phyloP scores from a whole-genome alignment of 1,140 invertebrate genomes.

The Sycobia sp. region DNA sequence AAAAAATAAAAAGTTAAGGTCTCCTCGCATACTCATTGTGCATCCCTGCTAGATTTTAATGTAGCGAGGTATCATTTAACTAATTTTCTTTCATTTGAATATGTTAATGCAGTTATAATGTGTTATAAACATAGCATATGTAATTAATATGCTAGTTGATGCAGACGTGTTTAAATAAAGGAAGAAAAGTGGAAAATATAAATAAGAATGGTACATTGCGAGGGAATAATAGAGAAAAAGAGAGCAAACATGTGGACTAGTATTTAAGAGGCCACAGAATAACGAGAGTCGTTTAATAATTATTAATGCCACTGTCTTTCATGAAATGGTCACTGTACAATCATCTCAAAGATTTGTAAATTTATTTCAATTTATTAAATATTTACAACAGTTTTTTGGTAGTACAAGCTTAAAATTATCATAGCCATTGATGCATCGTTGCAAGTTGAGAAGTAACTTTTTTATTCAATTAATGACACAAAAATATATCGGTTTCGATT shows the following conservation, averaged over 20 bases:
- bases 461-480: constrained; percentile 41
- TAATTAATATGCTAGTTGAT: constrained; percentile 22
- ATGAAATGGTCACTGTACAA: constrained; percentile 62
- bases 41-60: constrained; percentile 56
- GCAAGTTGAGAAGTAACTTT: constrained; percentile 27
- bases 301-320: constrained; percentile 45
- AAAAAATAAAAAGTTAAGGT: constrained; percentile 38
- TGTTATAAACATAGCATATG: constrained; percentile 16
- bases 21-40: constrained; percentile 63
- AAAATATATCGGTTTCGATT: constrained; percentile 53
- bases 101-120: constrained; percentile 21
- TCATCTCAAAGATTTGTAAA: constrained; percentile 16
- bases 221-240: constrained; percentile 26
- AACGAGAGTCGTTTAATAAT: constrained; percentile 50
- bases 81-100: constrained; percentile 25
- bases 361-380: constrained; percentile 13
- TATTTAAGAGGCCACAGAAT: constrained; percentile 54
- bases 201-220: constrained; percentile 24
- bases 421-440: constrained; percentile 62
- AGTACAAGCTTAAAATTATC: constrained; percentile 37
- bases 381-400: constrained; percentile 1
- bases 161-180: constrained; percentile 10
- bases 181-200: constrained; percentile 24
- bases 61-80: constrained; percentile 50
- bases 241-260: constrained; percentile 31